These are phyloP conservation scores for Mythimna albipuncta DNA, from an alignment of 2,888 invertebrate genomes.

Conservation along the genomic window DNA sequence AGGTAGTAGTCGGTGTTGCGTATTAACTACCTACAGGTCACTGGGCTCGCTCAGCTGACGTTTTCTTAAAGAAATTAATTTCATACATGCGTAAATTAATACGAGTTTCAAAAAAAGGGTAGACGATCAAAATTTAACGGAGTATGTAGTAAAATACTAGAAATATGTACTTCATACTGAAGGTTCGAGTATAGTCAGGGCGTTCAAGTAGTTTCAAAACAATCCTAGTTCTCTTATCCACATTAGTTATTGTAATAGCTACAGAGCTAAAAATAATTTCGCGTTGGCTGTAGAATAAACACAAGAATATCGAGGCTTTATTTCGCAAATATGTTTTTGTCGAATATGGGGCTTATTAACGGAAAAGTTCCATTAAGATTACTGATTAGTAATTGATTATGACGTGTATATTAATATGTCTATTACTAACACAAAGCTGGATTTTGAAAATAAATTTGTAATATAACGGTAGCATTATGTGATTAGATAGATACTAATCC, in stretches of 20 bases:
- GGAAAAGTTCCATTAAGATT: slow-evolving; percentile 3
- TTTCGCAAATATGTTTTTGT: neutral
- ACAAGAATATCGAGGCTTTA: neutral
- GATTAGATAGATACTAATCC: slow-evolving; percentile 1
- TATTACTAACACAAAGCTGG: neutral
- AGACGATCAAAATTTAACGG: too few species aligned
- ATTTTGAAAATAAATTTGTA: neutral
- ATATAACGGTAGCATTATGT: neutral
- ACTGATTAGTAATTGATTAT: neutral
- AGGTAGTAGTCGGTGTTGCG: too few species aligned
- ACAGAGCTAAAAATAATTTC: neutral
- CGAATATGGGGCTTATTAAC: slow-evolving; percentile 3
- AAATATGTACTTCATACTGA: too few species aligned
- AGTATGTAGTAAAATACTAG: too few species aligned
- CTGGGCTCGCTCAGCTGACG: too few species aligned
- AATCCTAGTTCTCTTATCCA: neutral
- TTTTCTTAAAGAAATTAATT: too few species aligned
- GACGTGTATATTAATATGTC: neutral
- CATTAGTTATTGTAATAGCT: neutral
- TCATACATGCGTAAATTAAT: too few species aligned
- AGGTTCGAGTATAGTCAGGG: too few species aligned
- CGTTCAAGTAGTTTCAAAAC: too few species aligned
- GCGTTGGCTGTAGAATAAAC: neutral
- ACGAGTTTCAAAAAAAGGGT: too few species aligned
- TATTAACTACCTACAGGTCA: too few species aligned